Percentiles rank a stretch among this genome's conserved stretches.
Evolutionary conservation across 2,888 invertebrate genomes (phyloP).

Genomic region (Brassicogethes aeneus): DNA sequence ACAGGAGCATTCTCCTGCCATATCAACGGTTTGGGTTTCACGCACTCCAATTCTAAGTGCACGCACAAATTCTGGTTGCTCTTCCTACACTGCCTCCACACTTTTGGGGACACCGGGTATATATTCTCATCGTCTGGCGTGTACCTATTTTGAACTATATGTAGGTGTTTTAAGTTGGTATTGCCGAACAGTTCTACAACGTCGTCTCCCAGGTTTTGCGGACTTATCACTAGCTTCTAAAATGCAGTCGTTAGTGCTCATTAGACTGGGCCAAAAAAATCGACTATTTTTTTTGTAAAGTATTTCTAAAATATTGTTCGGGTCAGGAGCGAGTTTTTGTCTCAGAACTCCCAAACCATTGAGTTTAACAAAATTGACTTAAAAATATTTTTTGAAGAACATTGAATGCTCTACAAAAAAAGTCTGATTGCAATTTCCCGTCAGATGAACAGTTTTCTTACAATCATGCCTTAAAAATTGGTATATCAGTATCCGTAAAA

Average conservation of each 20-base stretch:
- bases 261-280: not conserved
- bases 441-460: too few relatives aligned
- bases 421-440: too few relatives aligned
- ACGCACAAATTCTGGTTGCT: slow-evolving; percentile 56
- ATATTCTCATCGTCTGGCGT: slow-evolving; percentile 49
- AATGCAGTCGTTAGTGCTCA: slow-evolving; percentile 7
- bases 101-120: slow-evolving; percentile 40
- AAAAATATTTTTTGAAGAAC: too few relatives aligned
- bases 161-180: slow-evolving; percentile 54
- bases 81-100: slow-evolving; percentile 43
- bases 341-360: too few relatives aligned
- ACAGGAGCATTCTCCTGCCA: slow-evolving; percentile 65
- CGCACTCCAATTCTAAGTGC: slow-evolving; percentile 57
- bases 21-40: slow-evolving; percentile 49
- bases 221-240: slow-evolving; percentile 56
- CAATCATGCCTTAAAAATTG: too few relatives aligned
- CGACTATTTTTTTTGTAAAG: too few relatives aligned
- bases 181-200: slow-evolving; percentile 58
- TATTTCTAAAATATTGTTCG: too few relatives aligned
- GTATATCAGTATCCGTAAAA: too few relatives aligned
- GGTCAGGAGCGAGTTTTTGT: too few relatives aligned
- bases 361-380: too few relatives aligned
- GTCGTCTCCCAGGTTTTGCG: slow-evolving; percentile 69
- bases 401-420: too few relatives aligned
- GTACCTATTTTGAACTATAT: slow-evolving; percentile 65